Evolutionary conservation across 2,888 invertebrate species (phyloP).

Genomic region (Eupithecia pulchellata): DNA sequence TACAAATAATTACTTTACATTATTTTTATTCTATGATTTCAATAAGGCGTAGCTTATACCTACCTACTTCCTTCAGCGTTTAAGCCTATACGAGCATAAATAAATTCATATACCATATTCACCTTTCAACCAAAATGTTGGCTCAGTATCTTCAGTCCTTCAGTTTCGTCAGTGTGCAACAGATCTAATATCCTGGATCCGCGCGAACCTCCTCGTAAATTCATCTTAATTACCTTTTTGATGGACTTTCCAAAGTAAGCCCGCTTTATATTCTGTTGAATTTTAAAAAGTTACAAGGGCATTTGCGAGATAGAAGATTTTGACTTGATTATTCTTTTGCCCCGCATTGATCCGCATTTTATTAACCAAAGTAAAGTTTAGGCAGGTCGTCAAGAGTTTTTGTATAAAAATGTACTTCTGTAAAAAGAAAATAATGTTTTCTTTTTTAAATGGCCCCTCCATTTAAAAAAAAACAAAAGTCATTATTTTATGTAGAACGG

Average conservation of each 20-base stretch:
- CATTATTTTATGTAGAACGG: too few species aligned
- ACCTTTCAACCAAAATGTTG: not conserved
- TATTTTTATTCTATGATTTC: too few species aligned
- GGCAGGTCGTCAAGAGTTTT: not conserved
- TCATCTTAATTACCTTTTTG: conserved; percentile 73
- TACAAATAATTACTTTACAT: too few species aligned
- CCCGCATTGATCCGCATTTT: not conserved
- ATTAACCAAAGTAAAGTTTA: not conserved
- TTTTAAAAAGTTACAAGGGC: conserved; percentile 53
- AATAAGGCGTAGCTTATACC: too few species aligned
- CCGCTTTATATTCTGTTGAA: conserved; percentile 61
- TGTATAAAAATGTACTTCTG: not conserved
- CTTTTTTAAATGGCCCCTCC: too few species aligned
- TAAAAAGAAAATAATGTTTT: too few species aligned
- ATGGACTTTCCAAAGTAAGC: conserved; percentile 62
- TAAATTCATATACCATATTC: too few species aligned
- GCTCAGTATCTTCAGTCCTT: not conserved
- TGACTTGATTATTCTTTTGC: conserved; percentile 13
- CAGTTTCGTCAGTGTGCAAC: not conserved
- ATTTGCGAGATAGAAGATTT: conserved; percentile 13
- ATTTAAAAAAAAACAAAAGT: too few species aligned
- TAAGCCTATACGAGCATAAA: too few species aligned
- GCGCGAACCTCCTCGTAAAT: conserved; percentile 65
- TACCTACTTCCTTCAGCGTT: not conserved
- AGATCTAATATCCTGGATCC: conserved; percentile 12